These are phyloP conservation scores for Laodelphax striatellus DNA, from an alignment of 1,140 invertebrate species.

Conservation along the genomic window DNA sequence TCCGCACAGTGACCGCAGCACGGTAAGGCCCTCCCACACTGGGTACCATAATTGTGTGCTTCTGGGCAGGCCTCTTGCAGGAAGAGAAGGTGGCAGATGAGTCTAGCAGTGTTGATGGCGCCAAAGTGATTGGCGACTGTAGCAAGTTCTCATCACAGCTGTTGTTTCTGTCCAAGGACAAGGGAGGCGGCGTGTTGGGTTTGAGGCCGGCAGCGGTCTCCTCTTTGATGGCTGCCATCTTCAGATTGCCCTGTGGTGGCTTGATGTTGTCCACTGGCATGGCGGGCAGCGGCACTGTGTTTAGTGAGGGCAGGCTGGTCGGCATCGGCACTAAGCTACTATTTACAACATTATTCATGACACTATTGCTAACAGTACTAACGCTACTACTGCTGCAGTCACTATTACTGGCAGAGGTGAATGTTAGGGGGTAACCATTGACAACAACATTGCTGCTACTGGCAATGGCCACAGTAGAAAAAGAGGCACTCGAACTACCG, in stretches of 20 bases:
- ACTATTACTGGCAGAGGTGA: not conserved
- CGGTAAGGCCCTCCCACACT: too few species aligned
- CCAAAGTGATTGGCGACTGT: too few species aligned
- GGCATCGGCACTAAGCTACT: not conserved
- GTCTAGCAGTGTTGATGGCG: too few species aligned
- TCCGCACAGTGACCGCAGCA: too few species aligned
- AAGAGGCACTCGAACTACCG: too few species aligned
- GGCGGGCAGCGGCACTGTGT: not conserved
- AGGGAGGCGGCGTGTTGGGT: not conserved
- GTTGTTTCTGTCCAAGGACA: not conserved
- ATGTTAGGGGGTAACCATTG: too few species aligned
- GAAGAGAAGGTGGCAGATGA: not conserved
- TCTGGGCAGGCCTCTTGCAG: not conserved
- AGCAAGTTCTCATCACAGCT: too few species aligned
- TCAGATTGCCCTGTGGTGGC: not conserved
- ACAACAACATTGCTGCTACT: not conserved
- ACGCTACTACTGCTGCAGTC: too few species aligned
- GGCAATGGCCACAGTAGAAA: too few species aligned
- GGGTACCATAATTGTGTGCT: too few species aligned
- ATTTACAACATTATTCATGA: not conserved
- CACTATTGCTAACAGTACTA: not conserved
- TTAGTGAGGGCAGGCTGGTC: too few species aligned
- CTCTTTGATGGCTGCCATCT: not conserved
- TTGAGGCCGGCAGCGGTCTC: not conserved
- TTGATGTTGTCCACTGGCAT: not conserved